These are phyloP conservation scores for Maccullochella peelii DNA, from an alignment of 2,113 vertebrate species.

Conservation along the genomic window DNA sequence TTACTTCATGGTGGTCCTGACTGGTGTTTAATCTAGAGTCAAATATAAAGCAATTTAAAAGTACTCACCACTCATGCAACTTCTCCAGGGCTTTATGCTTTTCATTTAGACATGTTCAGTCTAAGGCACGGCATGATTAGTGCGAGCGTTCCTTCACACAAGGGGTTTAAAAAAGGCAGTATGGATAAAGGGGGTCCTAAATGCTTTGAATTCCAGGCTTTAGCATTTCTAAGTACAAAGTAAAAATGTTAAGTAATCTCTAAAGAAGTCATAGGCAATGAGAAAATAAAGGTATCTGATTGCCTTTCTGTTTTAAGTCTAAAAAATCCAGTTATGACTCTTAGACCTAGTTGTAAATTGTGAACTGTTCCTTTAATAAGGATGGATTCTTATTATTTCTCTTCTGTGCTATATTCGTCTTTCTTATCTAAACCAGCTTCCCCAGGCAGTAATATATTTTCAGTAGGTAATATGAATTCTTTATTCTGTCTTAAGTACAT, in stretches of 20 bases:
- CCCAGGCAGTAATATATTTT: constrained; percentile 1
- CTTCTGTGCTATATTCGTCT: background rate
- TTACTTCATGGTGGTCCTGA: too few relatives aligned
- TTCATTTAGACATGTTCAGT: background rate
- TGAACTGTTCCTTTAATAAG: constrained; percentile 6
- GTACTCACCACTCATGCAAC: constrained; percentile 9
- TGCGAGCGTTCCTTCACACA: constrained; percentile 54
- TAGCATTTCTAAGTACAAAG: constrained; percentile 10
- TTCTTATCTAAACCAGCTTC: constrained; percentile 38
- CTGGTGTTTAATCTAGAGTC: too few relatives aligned
- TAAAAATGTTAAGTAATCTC: constrained; percentile 6
- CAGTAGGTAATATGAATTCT: constrained; percentile 31
- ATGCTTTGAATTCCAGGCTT: constrained; percentile 63
- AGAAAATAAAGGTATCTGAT: background rate
- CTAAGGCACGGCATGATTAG: background rate
- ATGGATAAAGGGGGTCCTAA: constrained; percentile 36
- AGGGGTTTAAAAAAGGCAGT: constrained; percentile 48
- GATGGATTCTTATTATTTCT: background rate
- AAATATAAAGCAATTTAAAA: background rate
- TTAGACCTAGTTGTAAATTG: background rate
- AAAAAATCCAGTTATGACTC: background rate
- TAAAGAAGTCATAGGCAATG: background rate
- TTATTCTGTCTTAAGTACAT: constrained; percentile 40
- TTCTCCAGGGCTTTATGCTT: background rate
- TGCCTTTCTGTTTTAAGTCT: background rate